phyloP scores from a whole-genome alignment of 2,888 invertebrate species.

The Colletes collaris region DNA sequence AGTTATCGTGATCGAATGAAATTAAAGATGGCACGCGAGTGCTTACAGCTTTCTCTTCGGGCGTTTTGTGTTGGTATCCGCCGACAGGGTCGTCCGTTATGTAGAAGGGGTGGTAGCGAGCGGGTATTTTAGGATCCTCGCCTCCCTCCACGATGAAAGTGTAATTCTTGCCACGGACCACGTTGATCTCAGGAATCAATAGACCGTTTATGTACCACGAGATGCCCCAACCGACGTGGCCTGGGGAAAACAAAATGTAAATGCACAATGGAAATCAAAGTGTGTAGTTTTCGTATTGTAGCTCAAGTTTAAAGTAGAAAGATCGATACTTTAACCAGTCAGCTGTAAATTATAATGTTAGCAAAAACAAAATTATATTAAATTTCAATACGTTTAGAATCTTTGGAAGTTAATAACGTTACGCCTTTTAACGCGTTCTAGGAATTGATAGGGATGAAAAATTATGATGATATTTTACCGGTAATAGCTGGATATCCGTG shows the following conservation, averaged over 20 bases:
- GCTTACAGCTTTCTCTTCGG: slow-evolving; percentile 91
- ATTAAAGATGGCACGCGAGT: too few species aligned
- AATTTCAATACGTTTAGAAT: too few species aligned
- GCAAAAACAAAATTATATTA: too few species aligned
- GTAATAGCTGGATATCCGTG: slow-evolving; percentile 95
- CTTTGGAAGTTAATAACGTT: too few species aligned
- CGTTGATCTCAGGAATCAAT: slow-evolving; percentile 94
- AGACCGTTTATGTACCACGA: slow-evolving; percentile 97
- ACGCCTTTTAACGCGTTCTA: too few species aligned
- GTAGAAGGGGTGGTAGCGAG: slow-evolving; percentile 96
- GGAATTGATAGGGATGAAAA: too few species aligned
- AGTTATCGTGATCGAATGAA: too few species aligned
- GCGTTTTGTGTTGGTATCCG: slow-evolving; percentile 92
- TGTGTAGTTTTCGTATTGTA: too few species aligned
- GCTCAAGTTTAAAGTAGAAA: too few species aligned
- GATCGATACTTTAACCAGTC: too few species aligned
- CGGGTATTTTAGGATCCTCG: slow-evolving; percentile 89
- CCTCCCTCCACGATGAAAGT: slow-evolving; percentile 96
- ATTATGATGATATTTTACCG: slow-evolving; percentile 83
- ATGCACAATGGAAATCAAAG: too few species aligned
- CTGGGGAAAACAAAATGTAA: slow-evolving; percentile 82
- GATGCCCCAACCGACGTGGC: slow-evolving; percentile 97
- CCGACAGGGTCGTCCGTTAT: slow-evolving; percentile 97
- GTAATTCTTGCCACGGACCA: slow-evolving; percentile 93
- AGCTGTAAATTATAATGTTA: too few species aligned